Conservation (phyloP, 1,140 invertebrate species). For the Trachymyrmex septentrionalis region DNA sequence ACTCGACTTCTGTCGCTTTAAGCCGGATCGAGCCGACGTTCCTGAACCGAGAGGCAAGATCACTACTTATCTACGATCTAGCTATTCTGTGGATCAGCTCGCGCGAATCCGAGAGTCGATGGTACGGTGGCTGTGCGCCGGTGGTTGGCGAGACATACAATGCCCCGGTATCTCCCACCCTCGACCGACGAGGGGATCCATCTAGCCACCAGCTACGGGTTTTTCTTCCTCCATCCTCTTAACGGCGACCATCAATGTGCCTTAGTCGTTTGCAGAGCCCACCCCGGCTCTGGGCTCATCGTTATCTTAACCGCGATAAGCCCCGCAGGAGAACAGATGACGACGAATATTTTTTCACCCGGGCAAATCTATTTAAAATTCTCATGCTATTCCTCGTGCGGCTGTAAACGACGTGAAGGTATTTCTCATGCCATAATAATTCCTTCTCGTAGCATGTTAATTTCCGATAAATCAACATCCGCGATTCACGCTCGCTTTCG, state of each 20-base stretch:
- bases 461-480: conserved; percentile 45
- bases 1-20: conserved; percentile 59
- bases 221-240: conserved; percentile 54
- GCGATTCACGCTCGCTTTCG: conserved; percentile 5
- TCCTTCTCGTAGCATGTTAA: conserved; percentile 43
- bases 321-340: conserved; percentile 60
- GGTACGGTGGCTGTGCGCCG: conserved; percentile 21
- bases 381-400: conserved; percentile 10
- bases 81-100: conserved; percentile 55
- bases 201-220: conserved; percentile 27
- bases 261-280: conserved; percentile 48
- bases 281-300: conserved; percentile 9
- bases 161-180: conserved; percentile 34
- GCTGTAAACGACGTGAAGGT: conserved; percentile 3
- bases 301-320: conserved; percentile 67
- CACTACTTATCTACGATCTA: conserved; percentile 61
- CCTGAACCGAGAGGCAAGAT: conserved; percentile 42
- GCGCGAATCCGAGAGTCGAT: conserved; percentile 47
- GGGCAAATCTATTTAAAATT: conserved; percentile 76
- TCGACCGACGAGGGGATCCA: conserved; percentile 29
- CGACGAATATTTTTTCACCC: conserved; percentile 64
- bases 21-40: conserved; percentile 28
- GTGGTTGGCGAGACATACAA: conserved; percentile 33
- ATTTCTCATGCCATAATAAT: not conserved
- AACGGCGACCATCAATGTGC: conserved; percentile 60